Evolutionary conservation across 2,797 vertebrate genomes (phyloP).

Genomic region (Hippoglossus hippoglossus): DNA sequence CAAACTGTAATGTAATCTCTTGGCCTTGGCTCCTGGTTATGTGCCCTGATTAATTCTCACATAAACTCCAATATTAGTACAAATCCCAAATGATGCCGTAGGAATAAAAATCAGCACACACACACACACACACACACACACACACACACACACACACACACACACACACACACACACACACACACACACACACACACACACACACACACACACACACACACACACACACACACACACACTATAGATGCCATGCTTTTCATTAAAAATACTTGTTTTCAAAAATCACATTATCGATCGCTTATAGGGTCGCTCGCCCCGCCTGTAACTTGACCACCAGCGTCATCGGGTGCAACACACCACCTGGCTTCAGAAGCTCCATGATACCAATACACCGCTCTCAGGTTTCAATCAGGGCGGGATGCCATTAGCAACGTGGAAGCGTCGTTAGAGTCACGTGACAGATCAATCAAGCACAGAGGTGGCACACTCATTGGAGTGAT

Average conservation of each 20-base stretch:
- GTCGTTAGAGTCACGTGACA: slow-evolving; percentile 63
- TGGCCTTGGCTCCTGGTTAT: slow-evolving; percentile 60
- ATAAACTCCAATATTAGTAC: slow-evolving; percentile 59
- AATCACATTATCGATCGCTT: slow-evolving; percentile 32
- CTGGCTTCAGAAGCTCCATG: slow-evolving; percentile 33
- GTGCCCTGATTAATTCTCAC: slow-evolving; percentile 68
- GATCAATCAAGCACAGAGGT: slow-evolving; percentile 73
- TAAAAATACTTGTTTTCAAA: slow-evolving; percentile 37
- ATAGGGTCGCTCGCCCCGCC: slow-evolving; percentile 1
- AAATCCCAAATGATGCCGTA: slow-evolving; percentile 38
- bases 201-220: neutral
- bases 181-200: neutral
- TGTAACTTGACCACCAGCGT: slow-evolving; percentile 42
- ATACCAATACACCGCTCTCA: slow-evolving; percentile 52
- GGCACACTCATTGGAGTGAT: slow-evolving; percentile 79
- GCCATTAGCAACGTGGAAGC: slow-evolving; percentile 73
- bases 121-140: neutral
- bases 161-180: neutral
- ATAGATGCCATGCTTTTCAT: slow-evolving; percentile 19
- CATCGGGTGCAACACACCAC: slow-evolving; percentile 11
- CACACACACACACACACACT: neutral
- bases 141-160: neutral
- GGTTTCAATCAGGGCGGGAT: slow-evolving; percentile 70
- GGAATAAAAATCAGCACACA: slow-evolving; percentile 24
- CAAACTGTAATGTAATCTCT: slow-evolving; percentile 65